These are phyloP conservation scores for Pomatostomus ruficeps DNA, from an alignment of 2,113 vertebrate species.

Conservation along the genomic window DNA sequence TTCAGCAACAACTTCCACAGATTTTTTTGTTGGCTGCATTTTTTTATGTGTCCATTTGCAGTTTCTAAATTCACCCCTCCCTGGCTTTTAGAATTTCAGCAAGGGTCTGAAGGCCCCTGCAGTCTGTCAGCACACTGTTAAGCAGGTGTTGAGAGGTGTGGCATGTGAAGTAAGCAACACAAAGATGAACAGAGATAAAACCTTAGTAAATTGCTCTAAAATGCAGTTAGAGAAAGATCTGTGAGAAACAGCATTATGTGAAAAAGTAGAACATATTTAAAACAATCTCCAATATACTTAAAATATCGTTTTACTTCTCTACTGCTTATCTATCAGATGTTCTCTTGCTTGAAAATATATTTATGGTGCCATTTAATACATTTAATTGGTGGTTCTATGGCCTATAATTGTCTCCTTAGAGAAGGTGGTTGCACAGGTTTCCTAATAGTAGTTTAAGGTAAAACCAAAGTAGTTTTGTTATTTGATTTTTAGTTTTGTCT, in stretches of 20 bases:
- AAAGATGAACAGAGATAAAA: neutral
- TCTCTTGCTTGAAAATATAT: neutral
- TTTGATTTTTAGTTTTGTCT: neutral
- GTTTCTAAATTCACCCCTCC: neutral
- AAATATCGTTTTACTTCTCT: neutral
- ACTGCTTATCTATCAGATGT: neutral
- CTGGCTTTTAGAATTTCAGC: neutral
- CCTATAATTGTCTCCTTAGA: neutral
- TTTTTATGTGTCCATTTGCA: neutral
- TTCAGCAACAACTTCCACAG: neutral
- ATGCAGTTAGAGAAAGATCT: neutral
- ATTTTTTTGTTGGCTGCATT: neutral
- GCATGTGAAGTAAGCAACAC: neutral
- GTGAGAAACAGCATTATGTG: neutral
- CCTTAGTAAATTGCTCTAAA: neutral
- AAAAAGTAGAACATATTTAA: neutral
- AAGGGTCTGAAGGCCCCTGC: neutral
- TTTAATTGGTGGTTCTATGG: neutral
- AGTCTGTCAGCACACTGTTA: neutral
- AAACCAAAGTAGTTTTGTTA: neutral
- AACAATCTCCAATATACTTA: neutral
- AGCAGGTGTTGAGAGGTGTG: neutral
- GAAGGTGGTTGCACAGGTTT: neutral
- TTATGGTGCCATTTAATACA: neutral
- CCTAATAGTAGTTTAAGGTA: neutral